These are phyloP conservation scores for Hypomecis atomaria DNA, from an alignment of 2,888 invertebrate species.

Conservation along the genomic window DNA sequence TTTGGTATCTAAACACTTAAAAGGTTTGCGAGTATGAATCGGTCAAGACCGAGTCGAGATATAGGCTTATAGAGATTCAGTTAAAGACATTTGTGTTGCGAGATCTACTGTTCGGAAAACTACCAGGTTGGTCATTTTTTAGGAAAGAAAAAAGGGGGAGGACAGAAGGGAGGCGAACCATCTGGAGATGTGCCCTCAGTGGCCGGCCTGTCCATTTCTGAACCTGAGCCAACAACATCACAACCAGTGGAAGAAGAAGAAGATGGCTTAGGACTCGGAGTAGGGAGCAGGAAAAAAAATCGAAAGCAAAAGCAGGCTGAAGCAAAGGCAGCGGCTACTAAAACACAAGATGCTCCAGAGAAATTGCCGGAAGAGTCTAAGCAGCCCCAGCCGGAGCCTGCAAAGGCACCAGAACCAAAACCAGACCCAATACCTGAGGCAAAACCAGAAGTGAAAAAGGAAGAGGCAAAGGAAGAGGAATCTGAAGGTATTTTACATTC, in stretches of 20 bases:
- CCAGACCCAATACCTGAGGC: conserved; percentile 13
- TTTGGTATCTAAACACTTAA: no score
- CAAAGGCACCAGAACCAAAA: conserved; percentile 10
- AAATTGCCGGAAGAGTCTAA: not conserved
- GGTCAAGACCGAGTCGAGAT: not conserved
- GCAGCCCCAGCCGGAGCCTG: conserved; percentile 15
- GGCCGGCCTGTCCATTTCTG: conserved; percentile 20
- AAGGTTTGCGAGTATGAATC: no score
- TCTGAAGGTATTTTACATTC: conserved; percentile 6
- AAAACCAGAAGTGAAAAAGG: conserved; percentile 7
- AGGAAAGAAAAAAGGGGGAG: conserved; percentile 51
- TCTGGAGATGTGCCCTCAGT: conserved; percentile 19
- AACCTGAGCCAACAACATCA: conserved; percentile 30
- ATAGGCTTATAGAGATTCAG: no score
- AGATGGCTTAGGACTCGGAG: conserved; percentile 19
- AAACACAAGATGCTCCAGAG: not conserved
- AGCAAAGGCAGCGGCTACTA: conserved; percentile 6
- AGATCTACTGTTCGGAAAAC: no score
- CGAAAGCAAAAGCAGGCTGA: conserved; percentile 25
- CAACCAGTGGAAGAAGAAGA: conserved; percentile 40
- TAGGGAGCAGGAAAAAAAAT: conserved; percentile 17
- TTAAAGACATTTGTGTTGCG: no score
- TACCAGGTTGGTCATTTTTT: conserved; percentile 16
- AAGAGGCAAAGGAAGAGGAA: conserved; percentile 31
- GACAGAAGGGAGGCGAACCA: conserved; percentile 43